Conservation (phyloP, 2,888 invertebrate genomes). For the Tipula confusa region DNA sequence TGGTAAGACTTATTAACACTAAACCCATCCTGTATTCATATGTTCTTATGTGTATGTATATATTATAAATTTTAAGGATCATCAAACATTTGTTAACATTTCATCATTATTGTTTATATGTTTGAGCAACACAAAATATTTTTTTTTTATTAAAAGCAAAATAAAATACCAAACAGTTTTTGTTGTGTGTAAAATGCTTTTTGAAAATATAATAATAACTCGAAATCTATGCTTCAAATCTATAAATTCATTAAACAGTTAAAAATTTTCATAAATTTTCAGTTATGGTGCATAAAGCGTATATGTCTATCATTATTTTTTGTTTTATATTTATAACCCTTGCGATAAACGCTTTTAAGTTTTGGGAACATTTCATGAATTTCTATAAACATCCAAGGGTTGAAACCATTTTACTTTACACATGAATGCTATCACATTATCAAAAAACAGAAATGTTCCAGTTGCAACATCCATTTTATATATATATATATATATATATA, state of each 20-base stretch:
- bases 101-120: constrained; percentile 16
- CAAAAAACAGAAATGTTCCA: background rate
- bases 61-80: background rate
- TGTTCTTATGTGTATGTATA: too few relatives aligned
- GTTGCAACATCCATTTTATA: too few relatives aligned
- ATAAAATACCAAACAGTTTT: background rate
- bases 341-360: background rate
- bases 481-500: background rate
- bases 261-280: background rate
- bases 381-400: background rate
- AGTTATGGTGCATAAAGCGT: background rate
- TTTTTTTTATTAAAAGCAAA: background rate
- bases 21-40: too few relatives aligned
- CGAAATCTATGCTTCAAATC: background rate
- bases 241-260: constrained; percentile 20
- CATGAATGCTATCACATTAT: background rate
- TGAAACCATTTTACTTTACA: background rate
- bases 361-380: background rate
- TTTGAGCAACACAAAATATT: background rate
- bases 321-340: background rate
- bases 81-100: constrained; percentile 3
- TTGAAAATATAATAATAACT: background rate
- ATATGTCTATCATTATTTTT: background rate
- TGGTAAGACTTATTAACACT: too few relatives aligned
- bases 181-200: background rate